Evolutionary conservation across 2,888 invertebrate species (phyloP).

Genomic region (Hemaris fuciformis): DNA sequence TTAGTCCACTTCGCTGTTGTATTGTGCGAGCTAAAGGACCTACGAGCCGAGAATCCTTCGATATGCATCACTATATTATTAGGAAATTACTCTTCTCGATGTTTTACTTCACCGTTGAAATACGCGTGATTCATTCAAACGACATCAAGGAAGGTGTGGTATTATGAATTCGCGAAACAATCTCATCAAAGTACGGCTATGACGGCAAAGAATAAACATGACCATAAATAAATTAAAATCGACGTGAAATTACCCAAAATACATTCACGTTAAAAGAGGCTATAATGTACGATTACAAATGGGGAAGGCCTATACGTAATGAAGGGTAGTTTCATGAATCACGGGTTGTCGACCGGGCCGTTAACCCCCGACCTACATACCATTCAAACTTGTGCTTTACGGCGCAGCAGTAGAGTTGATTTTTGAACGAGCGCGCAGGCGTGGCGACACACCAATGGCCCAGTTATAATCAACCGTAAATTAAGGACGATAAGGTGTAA

Average conservation of each 20-base stretch:
- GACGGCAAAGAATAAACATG: not conserved
- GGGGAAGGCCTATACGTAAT: slow-evolving; percentile 51
- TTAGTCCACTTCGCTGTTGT: no score
- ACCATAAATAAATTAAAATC: not conserved
- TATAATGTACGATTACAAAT: slow-evolving; percentile 44
- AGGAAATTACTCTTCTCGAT: no score
- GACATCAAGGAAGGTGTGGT: no score
- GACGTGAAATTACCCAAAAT: not conserved
- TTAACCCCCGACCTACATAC: slow-evolving; percentile 40
- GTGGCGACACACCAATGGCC: not conserved
- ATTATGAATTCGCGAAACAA: no score
- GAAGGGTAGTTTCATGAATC: slow-evolving; percentile 62
- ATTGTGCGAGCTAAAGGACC: no score
- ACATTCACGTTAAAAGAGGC: slow-evolving; percentile 37
- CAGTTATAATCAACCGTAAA: not conserved
- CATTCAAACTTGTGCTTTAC: slow-evolving; percentile 27
- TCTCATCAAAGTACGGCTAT: no score
- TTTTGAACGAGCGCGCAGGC: slow-evolving; percentile 16
- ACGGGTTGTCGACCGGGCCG: slow-evolving; percentile 57
- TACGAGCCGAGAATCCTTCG: no score
- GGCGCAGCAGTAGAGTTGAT: slow-evolving; percentile 21
- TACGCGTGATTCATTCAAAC: no score
- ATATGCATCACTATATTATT: no score
- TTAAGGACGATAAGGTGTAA: not conserved
- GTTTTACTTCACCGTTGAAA: no score